A percentile compares a stretch with the other conserved stretches of the same genome.
These are phyloP conservation scores for Mythimna albipuncta DNA, from an alignment of 2,888 invertebrate species.

Conservation along the genomic window DNA sequence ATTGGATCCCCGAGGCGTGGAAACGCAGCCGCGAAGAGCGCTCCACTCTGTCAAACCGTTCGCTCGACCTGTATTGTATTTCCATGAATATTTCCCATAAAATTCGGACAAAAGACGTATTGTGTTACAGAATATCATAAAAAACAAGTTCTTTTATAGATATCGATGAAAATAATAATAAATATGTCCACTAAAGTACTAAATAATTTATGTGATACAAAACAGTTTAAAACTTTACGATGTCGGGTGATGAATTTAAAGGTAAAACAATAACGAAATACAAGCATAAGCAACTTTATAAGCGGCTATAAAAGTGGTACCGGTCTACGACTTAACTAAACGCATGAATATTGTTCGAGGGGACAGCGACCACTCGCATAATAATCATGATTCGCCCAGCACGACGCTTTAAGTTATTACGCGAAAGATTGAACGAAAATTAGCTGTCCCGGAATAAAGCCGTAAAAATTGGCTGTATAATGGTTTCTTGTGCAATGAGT, in stretches of 20 bases:
- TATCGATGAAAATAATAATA: slow-evolving; percentile 67
- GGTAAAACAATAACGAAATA: slow-evolving; percentile 71
- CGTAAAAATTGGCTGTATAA: slow-evolving; percentile 75
- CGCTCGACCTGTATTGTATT: slow-evolving; percentile 42
- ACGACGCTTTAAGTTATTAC: slow-evolving; percentile 83
- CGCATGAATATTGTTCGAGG: slow-evolving; percentile 79
- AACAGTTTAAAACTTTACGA: slow-evolving; percentile 68
- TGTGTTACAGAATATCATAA: slow-evolving; percentile 56
- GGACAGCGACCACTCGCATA: slow-evolving; percentile 77
- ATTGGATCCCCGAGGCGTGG: slow-evolving; percentile 78
- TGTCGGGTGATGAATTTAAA: slow-evolving; percentile 64
- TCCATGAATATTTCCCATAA: slow-evolving; percentile 52
- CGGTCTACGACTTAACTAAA: slow-evolving; percentile 74
- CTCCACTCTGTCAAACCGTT: slow-evolving; percentile 48
- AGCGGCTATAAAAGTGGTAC: slow-evolving; percentile 72
- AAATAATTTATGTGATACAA: slow-evolving; percentile 66
- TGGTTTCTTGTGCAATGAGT: slow-evolving; percentile 70
- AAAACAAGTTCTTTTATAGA: slow-evolving; percentile 58
- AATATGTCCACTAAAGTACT: slow-evolving; percentile 63
- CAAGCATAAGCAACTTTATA: slow-evolving; percentile 71
- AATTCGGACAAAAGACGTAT: slow-evolving; percentile 47
- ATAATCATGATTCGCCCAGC: slow-evolving; percentile 84
- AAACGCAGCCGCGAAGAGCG: slow-evolving; percentile 56
- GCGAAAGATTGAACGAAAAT: slow-evolving; percentile 83
- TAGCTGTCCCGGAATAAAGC: slow-evolving; percentile 77